Evolutionary conservation across 37 sponge, comb jelly and placozoan species (phyloP).

Genomic region (Diacarnus erythraeanus): DNA sequence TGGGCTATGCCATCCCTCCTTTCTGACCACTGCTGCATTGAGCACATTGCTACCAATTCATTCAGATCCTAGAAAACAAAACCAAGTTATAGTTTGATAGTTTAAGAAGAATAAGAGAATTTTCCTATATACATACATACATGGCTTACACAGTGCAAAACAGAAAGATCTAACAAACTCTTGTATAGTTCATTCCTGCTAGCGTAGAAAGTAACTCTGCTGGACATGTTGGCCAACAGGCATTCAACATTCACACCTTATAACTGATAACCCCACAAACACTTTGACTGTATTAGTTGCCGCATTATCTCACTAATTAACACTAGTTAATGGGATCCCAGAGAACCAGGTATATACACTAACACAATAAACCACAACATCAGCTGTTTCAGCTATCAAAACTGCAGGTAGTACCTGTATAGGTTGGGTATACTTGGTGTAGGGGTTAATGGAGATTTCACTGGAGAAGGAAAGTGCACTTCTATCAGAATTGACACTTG

Average conservation of each 20-base stretch:
- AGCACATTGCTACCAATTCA: slow-evolving; percentile 66
- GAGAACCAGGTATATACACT: background rate
- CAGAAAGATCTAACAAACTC: slow-evolving; percentile 12
- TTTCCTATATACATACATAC: background rate
- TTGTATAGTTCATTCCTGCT: background rate
- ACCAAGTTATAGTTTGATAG: background rate
- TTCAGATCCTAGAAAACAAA: slow-evolving; percentile 54
- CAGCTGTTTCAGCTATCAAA: background rate
- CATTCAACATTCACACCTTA: background rate
- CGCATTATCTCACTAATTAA: too few relatives aligned
- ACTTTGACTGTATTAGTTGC: background rate
- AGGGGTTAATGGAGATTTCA: slow-evolving; percentile 73
- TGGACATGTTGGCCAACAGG: background rate
- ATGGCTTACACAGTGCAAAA: slow-evolving; percentile 2
- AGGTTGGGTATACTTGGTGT: slow-evolving; percentile 65
- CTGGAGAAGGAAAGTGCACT: slow-evolving; percentile 68
- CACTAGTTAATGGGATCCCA: background rate
- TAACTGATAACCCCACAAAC: too few relatives aligned
- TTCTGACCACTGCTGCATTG: slow-evolving; percentile 65
- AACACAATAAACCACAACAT: background rate
- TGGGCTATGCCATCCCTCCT: slow-evolving; percentile 78
- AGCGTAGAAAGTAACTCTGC: slow-evolving; percentile 8
- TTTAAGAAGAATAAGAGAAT: background rate
- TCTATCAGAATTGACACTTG: slow-evolving; percentile 61
- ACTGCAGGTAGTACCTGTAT: slow-evolving; percentile 46